Conservation (phyloP, 2,797 vertebrate genomes). For the Platyrinchus mystaceus region DNA sequence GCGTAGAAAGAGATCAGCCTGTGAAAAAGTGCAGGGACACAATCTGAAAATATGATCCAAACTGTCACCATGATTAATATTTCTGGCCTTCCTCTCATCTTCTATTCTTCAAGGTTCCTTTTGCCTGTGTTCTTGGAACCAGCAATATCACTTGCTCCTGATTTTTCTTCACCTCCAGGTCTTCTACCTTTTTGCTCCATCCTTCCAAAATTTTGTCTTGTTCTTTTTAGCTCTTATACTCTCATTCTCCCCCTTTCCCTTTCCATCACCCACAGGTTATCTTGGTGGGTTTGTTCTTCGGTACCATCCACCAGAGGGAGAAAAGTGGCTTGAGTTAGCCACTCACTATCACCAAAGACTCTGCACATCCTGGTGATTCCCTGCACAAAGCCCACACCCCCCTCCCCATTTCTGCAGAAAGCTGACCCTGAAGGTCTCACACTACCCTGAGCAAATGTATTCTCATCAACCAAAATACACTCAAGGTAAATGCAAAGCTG, state of each 20-base stretch:
- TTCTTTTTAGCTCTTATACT: background rate
- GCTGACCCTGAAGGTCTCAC: background rate
- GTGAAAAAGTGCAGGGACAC: background rate
- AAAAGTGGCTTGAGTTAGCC: background rate
- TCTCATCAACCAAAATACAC: background rate
- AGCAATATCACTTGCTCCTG: background rate
- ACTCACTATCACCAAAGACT: background rate
- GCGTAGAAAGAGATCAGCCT: background rate
- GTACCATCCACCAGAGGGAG: background rate
- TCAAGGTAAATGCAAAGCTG: background rate
- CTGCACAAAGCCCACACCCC: background rate
- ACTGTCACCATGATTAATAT: conserved; percentile 42
- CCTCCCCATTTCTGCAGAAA: background rate
- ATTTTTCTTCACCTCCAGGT: background rate
- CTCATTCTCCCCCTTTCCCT: background rate
- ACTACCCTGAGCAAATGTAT: background rate
- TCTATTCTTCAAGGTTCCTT: background rate
- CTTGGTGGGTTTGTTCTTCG: background rate
- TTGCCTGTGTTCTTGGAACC: background rate
- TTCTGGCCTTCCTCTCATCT: background rate
- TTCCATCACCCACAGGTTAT: background rate
- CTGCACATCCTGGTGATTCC: background rate
- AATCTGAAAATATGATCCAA: background rate
- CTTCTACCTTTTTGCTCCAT: background rate
- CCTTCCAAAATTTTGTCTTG: background rate